Base-by-base conservation (phyloP, 2,888 invertebrate genomes). In the Mythimna pallens region DNA sequence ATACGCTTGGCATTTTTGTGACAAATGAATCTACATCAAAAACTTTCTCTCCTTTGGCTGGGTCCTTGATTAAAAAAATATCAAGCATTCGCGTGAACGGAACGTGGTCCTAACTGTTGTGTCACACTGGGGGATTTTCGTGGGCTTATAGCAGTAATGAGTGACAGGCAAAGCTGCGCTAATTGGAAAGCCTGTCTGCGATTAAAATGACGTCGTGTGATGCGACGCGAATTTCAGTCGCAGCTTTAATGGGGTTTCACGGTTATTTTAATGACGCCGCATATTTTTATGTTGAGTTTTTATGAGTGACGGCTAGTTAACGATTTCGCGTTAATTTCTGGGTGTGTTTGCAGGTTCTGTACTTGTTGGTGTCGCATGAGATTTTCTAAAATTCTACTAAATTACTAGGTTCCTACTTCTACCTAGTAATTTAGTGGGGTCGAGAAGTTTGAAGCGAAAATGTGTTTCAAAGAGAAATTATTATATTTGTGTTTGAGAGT, bases 161-260 rank as follows among this genome's bases (percentile, higher is more conserved):
- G 87, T 85, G 86, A 83, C 76, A 78, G 68, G 78, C 76, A 83
- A 86, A 86, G 80, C 78, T 58, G 36, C 81, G 81, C 84, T 87
- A 87, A 87, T 88, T 87, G 87, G 88, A 83, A 86, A 81, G 83
- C 84, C 76, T 83, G 88, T 85, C 87, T 87, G 80, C 83, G 78
- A 83, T 85, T 77, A 82, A 83, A 86, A 85, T 81, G 80, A 85
- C 81, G 76, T 78, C 75, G 85, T 86, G 86, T 85, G 87, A 86
- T 81, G 79, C 71, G 75, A 69, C 78, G 70, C 74, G 79, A 83
- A 84, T 79, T 86, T 77, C 63, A 82, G 77, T 81, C 78, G 73
- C 79, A 54, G 67, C 58, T 74, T 81, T 81, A 76, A 74, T 80
- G 70, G 80, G 50, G 76, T 78, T 83, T 78, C 62, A 80, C 80